Base-by-base conservation (phyloP, 2,797 vertebrate genomes). In the Dromococcyx pavoninus region DNA sequence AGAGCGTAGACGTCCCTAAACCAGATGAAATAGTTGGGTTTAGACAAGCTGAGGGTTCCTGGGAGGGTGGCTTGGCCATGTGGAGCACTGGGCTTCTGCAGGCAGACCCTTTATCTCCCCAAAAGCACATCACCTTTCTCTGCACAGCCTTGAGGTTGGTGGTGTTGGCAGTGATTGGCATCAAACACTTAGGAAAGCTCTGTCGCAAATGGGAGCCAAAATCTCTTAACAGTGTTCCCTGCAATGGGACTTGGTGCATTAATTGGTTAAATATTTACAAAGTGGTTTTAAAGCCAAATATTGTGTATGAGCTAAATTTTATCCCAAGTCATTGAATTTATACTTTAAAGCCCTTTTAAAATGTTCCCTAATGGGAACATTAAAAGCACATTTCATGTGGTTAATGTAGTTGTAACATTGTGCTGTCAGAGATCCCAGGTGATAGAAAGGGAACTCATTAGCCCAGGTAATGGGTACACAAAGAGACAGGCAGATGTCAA, bases 231-330 rank as follows among this genome's bases (percentile, higher is more conserved):
- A 16, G 18, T 57, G 21, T n/a, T 66, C 85, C 60, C 69, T 69
- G 30, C 60, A 8, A 2, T 5, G 60, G 56, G 72, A 24, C n/a
- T 35, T 2, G 11, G 57, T 21, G 51, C 61, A 11, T 46, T 11
- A 72, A 50, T 50, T 11, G 13, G 62, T 50, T 41, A 62, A 88
- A 54, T 50, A 90, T 39, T 92, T 86, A 88, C 5, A 6, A 44
- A 11, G 32, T 19, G 12, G 48, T 79, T 78, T 65, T 17, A 12
- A 28, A 39, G 56, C 51, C 60, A 43, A 67, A 80, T 9, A 30
- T n/a, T 73, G 48, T 0, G 0, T 39, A 6, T 6, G 3, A 48
- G 13, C 69, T 73, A 8, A 9, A 16, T 77, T 73, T 66, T 62
- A 71, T 60, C 41, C 3, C 0, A 46, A 73, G 88, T 24, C 46